These are phyloP conservation scores for Triplophysa rosa DNA, from an alignment of 2,113 vertebrate species.

Conservation along the genomic window DNA sequence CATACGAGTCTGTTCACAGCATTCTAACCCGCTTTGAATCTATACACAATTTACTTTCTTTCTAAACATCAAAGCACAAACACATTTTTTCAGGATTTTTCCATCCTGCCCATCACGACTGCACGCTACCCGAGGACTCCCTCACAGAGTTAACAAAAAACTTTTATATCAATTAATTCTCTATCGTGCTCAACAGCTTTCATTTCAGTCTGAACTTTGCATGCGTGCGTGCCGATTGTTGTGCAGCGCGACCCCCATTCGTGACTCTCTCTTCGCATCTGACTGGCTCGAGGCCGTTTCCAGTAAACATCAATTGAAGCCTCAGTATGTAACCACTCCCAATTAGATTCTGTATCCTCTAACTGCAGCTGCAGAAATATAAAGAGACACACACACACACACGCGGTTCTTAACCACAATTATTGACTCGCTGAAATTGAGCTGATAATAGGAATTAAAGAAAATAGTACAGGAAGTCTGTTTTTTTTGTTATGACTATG, in stretches of 20 bases:
- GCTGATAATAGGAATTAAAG: no score
- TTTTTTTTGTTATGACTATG: constrained; percentile 34
- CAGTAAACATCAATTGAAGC: constrained; percentile 51
- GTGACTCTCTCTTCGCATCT: background rate
- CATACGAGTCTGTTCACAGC: no score
- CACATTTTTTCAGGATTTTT: background rate
- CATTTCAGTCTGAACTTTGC: background rate
- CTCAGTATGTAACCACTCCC: constrained; percentile 46
- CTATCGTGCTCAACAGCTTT: background rate
- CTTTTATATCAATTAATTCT: constrained; percentile 20
- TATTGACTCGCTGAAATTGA: no score
- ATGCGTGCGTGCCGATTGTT: constrained; percentile 1
- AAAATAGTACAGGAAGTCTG: background rate
- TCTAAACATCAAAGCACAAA: background rate
- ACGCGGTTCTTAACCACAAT: background rate
- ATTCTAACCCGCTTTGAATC: background rate
- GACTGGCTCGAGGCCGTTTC: constrained; percentile 26
- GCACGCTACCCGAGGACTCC: constrained; percentile 7
- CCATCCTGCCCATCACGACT: constrained; percentile 2
- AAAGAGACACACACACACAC: background rate
- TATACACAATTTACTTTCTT: background rate
- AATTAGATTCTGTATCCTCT: constrained; percentile 39
- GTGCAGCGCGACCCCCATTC: background rate
- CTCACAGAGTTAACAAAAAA: constrained; percentile 10
- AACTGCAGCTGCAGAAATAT: background rate